Evolutionary conservation across 1,140 invertebrate species (phyloP).

Genomic region (Euschistus heros): DNA sequence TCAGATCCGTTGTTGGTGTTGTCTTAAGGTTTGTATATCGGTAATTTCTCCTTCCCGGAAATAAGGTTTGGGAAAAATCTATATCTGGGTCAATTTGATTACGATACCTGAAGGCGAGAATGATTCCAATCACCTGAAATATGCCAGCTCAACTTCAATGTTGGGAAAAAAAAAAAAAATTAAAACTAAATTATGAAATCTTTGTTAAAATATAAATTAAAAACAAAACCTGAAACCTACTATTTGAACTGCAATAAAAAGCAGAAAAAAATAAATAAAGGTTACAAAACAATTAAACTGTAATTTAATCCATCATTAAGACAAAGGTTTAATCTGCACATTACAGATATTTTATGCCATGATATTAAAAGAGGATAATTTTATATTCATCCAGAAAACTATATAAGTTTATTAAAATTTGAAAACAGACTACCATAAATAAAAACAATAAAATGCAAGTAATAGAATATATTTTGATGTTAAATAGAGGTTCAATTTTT

Average conservation of each 20-base stretch:
- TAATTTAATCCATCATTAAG: too few relatives aligned
- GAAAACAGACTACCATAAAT: too few relatives aligned
- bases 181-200: neutral
- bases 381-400: too few relatives aligned
- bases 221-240: neutral
- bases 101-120: constrained; percentile 22
- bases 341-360: too few relatives aligned
- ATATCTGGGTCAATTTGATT: constrained; percentile 22
- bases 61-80: constrained; percentile 11
- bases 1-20: constrained; percentile 6
- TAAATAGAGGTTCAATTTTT: too few relatives aligned
- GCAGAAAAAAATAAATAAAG: neutral
- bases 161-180: neutral
- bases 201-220: neutral
- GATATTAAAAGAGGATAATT: too few relatives aligned
- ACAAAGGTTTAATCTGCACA: too few relatives aligned
- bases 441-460: too few relatives aligned
- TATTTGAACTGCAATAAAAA: neutral
- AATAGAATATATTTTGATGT: too few relatives aligned
- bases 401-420: too few relatives aligned
- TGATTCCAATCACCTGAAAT: constrained; percentile 21
- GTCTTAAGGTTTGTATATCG: constrained; percentile 10
- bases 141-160: neutral
- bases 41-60: constrained; percentile 9
- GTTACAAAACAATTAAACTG: too few relatives aligned